phyloP scores from a whole-genome alignment of 2,113 vertebrate genomes.

The Pterocles burchelli region DNA sequence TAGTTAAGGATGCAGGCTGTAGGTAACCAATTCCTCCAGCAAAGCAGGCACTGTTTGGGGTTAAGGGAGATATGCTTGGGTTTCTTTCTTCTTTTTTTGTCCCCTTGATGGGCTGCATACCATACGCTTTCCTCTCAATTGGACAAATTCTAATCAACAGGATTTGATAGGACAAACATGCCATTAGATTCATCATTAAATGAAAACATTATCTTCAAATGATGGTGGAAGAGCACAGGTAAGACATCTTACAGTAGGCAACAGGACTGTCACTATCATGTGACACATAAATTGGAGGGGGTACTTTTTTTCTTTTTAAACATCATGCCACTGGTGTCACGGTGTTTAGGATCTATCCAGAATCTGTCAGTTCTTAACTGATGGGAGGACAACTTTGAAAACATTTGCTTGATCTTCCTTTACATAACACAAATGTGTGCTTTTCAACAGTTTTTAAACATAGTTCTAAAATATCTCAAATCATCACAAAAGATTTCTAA shows the following conservation, averaged over 20 bases:
- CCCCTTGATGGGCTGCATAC: background rate
- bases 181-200: background rate
- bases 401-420: background rate
- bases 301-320: background rate
- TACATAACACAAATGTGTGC: background rate
- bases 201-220: background rate
- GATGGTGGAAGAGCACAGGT: background rate
- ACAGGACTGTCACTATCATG: background rate
- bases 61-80: background rate
- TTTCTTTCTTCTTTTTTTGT: background rate
- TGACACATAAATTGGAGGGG: background rate
- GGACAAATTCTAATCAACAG: background rate
- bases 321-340: background rate
- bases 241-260: background rate
- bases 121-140: background rate
- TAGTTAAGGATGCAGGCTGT: rapidly evolving
- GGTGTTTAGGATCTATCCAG: background rate
- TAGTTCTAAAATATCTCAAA: background rate
- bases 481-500: background rate
- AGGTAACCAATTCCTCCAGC: background rate
- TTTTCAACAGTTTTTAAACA: background rate
- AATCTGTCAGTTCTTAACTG: background rate
- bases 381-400: background rate
- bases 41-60: background rate
- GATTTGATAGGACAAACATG: background rate